These are phyloP conservation scores for Falco cherrug DNA, from an alignment of 2,797 vertebrate species.

Conservation along the genomic window DNA sequence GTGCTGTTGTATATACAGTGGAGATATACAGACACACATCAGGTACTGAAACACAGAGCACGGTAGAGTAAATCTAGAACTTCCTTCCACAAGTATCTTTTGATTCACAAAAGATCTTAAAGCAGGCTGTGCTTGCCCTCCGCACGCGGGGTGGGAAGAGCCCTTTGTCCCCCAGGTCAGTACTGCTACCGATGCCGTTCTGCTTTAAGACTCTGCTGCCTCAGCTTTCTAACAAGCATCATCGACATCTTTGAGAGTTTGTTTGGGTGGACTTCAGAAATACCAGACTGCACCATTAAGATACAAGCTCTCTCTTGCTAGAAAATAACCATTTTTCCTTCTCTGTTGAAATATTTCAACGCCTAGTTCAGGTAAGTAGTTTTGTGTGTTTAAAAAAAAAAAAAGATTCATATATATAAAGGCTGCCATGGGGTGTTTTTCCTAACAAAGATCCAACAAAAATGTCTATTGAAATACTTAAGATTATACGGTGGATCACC, in stretches of 20 bases:
- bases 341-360: background rate
- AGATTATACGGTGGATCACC: background rate
- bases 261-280: slow-evolving; percentile 54
- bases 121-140: slow-evolving; percentile 7
- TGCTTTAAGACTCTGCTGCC: background rate
- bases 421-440: background rate
- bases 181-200: background rate
- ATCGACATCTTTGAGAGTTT: slow-evolving; percentile 46
- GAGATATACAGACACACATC: slow-evolving; percentile 80
- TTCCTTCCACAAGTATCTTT: slow-evolving; percentile 71
- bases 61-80: slow-evolving; percentile 80
- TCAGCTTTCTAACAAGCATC: background rate
- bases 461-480: background rate
- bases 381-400: background rate
- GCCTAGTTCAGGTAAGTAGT: background rate
- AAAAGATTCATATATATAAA: background rate
- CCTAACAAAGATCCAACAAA: slow-evolving; percentile 18
- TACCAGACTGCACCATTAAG: background rate
- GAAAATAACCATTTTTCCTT: background rate
- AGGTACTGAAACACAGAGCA: slow-evolving; percentile 83
- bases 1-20: slow-evolving; percentile 75
- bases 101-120: background rate
- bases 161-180: background rate
- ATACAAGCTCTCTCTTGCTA: background rate
- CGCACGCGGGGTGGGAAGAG: background rate